These are phyloP conservation scores for Ylistrum balloti DNA, from an alignment of 1,140 invertebrate species.

Conservation along the genomic window DNA sequence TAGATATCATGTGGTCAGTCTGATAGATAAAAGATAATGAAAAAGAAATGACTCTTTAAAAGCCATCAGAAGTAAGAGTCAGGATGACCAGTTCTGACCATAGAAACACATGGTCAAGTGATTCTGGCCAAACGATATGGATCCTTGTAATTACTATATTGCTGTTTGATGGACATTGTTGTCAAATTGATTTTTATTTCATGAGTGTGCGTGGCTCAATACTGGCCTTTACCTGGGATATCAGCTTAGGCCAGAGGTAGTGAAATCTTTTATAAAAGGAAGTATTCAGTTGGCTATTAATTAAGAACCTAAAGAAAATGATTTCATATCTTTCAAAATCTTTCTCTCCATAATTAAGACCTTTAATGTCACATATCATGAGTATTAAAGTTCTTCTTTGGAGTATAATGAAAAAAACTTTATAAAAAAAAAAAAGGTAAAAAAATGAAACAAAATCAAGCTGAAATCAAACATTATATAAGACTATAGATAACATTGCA, in stretches of 20 bases:
- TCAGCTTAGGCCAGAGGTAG: background rate
- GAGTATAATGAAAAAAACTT: too few species aligned
- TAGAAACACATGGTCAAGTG: conserved; percentile 10
- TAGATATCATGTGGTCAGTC: conserved; percentile 16
- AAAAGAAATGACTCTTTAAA: conserved; percentile 30
- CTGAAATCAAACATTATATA: too few species aligned
- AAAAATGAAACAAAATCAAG: too few species aligned
- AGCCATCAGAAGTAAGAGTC: background rate
- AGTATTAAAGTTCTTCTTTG: too few species aligned
- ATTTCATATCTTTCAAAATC: too few species aligned
- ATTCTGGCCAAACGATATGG: background rate
- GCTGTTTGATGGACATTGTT: conserved; percentile 17
- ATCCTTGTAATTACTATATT: background rate
- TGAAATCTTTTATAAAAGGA: background rate
- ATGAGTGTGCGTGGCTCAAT: background rate
- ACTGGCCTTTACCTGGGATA: background rate
- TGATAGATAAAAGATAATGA: conserved; percentile 40
- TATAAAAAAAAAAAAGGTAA: too few species aligned
- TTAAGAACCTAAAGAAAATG: background rate
- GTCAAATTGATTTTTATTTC: conserved; percentile 30
- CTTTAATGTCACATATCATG: too few species aligned
- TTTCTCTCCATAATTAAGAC: background rate
- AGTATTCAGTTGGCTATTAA: background rate
- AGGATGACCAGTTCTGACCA: conserved; percentile 6
- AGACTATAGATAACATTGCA: too few species aligned